Conservation (phyloP, 2,113 vertebrate genomes). For the Apodemus sylvaticus region DNA sequence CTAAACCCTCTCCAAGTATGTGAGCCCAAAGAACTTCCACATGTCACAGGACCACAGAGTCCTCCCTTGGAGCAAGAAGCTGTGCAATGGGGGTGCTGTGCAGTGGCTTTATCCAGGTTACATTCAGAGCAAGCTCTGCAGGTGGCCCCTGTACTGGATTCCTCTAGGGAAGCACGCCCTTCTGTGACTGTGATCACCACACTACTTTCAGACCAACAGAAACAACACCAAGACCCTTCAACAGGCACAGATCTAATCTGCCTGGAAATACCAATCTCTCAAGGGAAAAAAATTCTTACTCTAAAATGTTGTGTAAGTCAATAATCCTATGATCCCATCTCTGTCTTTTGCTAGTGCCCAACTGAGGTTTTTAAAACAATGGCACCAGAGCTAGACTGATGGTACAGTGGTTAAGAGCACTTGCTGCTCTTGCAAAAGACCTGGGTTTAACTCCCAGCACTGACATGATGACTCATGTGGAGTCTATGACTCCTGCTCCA, state of each 20-base stretch:
- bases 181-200: constrained; percentile 3
- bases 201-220: constrained; percentile 61
- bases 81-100: not conserved
- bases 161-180: not conserved
- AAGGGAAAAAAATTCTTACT: constrained; percentile 61
- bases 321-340: constrained; percentile 66
- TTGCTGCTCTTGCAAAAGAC: not conserved
- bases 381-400: not conserved
- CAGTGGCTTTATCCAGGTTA: not conserved
- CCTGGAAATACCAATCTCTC: constrained; percentile 58
- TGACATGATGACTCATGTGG: not conserved
- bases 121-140: constrained; percentile 46
- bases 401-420: not conserved
- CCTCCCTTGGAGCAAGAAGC: not conserved
- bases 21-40: not conserved
- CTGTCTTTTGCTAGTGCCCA: constrained; percentile 71
- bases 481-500: not conserved
- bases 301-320: constrained; percentile 68
- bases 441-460: not conserved
- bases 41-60: not conserved
- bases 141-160: not conserved
- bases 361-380: constrained; percentile 71
- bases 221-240: constrained; percentile 57
- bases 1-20: not conserved
- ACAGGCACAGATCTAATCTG: constrained; percentile 64